Conservation (phyloP, 2,113 vertebrate species). For the Heloderma charlesbogerti region DNA sequence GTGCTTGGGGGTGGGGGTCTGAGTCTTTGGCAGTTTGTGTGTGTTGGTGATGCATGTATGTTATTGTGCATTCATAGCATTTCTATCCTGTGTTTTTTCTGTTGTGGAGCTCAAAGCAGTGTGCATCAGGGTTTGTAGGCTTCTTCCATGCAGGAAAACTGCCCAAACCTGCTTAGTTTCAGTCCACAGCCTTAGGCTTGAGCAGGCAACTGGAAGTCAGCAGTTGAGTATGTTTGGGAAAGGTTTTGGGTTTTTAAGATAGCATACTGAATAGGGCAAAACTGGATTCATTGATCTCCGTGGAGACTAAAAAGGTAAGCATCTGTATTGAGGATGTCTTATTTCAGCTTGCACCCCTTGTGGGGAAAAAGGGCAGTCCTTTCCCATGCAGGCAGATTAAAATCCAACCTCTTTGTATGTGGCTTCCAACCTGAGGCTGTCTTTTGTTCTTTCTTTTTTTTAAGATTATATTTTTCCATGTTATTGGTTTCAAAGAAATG, state of each 20-base stretch:
- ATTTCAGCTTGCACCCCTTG: not conserved
- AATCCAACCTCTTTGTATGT: not conserved
- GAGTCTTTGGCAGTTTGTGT: not conserved
- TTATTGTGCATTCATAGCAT: not conserved
- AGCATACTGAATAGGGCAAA: not conserved
- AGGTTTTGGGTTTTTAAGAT: no score
- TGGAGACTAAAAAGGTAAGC: not conserved
- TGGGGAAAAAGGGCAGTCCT: not conserved
- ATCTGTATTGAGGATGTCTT: not conserved
- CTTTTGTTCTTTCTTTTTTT: not conserved
- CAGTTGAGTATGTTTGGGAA: not conserved
- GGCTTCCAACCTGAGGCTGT: not conserved
- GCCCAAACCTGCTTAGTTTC: not conserved
- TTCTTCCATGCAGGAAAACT: not conserved
- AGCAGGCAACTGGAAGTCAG: not conserved
- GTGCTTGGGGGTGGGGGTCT: not conserved
- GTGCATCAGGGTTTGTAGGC: not conserved
- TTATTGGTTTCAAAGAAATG: not conserved
- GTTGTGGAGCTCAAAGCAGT: not conserved
- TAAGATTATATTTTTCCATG: not conserved
- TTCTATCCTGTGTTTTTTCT: not conserved
- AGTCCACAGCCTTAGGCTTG: not conserved
- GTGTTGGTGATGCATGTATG: not conserved
- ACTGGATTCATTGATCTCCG: not conserved
- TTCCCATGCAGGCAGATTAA: not conserved